Conservation (phyloP, 2,797 vertebrate genomes). For the Erpetoichthys calabaricus region DNA sequence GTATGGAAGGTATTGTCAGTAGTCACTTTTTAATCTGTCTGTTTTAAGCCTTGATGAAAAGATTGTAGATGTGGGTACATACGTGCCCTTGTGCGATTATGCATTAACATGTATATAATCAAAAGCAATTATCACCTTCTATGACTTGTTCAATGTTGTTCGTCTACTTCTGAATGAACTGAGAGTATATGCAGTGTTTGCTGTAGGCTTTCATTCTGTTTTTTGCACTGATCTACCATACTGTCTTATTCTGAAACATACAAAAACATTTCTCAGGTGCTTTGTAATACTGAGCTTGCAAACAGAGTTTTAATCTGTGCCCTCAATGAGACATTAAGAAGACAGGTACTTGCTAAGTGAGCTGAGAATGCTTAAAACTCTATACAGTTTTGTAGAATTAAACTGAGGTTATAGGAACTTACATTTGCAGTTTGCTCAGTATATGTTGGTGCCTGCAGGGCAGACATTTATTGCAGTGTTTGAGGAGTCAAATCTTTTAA, state of each 20-base stretch:
- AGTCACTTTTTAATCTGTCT: too few relatives aligned
- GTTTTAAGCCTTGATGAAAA: too few relatives aligned
- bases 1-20: too few relatives aligned
- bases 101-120: too few relatives aligned
- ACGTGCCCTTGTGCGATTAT: too few relatives aligned
- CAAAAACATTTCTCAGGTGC: conserved; percentile 1
- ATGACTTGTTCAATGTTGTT: too few relatives aligned
- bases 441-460: too few relatives aligned
- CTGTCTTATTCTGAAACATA: conserved; percentile 25
- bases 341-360: neutral
- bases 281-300: neutral
- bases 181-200: neutral
- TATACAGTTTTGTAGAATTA: neutral
- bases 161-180: neutral
- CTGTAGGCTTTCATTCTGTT: conserved; percentile 9
- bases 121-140: too few relatives aligned
- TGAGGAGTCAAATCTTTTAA: too few relatives aligned
- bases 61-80: too few relatives aligned
- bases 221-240: conserved; percentile 38
- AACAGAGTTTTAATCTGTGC: neutral
- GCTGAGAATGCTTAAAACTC: neutral
- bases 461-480: too few relatives aligned
- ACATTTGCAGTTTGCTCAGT: too few relatives aligned
- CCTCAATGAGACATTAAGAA: neutral
- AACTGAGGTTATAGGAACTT: neutral